Evolutionary conservation across 2,113 vertebrate genomes (phyloP), one percentile per base, ranked within the genome.

Genomic region (Anguilla rostrata): DNA sequence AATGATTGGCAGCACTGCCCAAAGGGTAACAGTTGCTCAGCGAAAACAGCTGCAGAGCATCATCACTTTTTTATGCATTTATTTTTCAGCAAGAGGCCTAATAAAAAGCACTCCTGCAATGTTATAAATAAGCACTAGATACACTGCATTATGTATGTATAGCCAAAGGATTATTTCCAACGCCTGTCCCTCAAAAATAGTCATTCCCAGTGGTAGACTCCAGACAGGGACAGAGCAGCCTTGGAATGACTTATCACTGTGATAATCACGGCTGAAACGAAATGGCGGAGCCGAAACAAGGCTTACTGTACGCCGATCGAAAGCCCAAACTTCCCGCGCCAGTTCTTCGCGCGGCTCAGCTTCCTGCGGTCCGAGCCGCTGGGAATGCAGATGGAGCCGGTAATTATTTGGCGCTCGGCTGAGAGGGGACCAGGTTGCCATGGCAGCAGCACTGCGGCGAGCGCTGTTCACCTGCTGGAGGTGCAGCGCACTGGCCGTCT

Each of bases 391-490:
- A 86, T 71, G 80, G 81, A 66, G 84, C 87, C 8, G 12, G 89
- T 53, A 90, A 85, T 90, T 75, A 75, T 34, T 80, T 49, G 85
- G 2, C 87, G 39, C 83, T 88, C 88, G 87, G 87, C 80, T 87
- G 81, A 53, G 40, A 89, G 85, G 66, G 88, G 87, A 39, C 0
- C 0, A 85, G 83, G 95, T 93, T 93, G 91, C 89, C 91, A 94
- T 88, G 91, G 95, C 89, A 96, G 94, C 94, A 86, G 75, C 46
- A 18, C 80, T 49, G 41, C 43, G 78, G 57, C 57, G 8, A 82
- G 86, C 60, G 39, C 49, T 40, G 26, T 53, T 85, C 40, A 80
- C 75, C 75, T 80, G 75, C 84, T 85, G 34, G 49, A 80, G 75
- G 84, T 80, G 12, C 49, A 53, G 49, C 49, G 34, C 16, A 18